Evolutionary conservation across 2,888 invertebrate genomes (phyloP).

Genomic region (Drosophila phalerata): DNA sequence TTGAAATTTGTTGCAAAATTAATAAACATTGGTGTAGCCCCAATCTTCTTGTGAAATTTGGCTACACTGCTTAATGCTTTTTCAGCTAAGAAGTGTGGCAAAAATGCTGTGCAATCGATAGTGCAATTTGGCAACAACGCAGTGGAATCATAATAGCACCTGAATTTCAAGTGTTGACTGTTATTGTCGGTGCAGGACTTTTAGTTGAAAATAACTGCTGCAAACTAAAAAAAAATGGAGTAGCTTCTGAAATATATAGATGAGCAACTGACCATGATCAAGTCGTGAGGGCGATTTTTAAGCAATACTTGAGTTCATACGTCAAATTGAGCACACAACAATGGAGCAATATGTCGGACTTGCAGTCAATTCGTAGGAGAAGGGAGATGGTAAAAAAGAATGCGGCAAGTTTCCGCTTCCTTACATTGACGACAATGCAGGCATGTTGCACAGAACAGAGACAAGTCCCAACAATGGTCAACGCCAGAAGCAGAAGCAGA

Average conservation of each 20-base stretch:
- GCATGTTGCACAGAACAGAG: constrained; percentile 42
- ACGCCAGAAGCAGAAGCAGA: constrained; percentile 35
- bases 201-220: neutral
- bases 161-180: constrained; percentile 3
- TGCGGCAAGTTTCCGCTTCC: constrained; percentile 59
- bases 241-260: neutral
- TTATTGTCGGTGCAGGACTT: neutral
- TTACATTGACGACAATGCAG: constrained; percentile 36
- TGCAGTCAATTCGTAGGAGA: constrained; percentile 23
- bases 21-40: no score
- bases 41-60: no score
- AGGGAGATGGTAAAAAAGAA: constrained; percentile 7
- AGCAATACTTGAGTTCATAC: constrained; percentile 33
- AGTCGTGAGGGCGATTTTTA: constrained; percentile 36
- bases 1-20: no score
- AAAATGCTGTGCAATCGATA: constrained; percentile 22
- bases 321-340: constrained; percentile 51
- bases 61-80: neutral
- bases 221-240: neutral
- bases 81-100: constrained; percentile 26
- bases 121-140: constrained; percentile 11
- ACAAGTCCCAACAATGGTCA: constrained; percentile 39
- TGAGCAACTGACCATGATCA: constrained; percentile 31
- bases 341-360: constrained; percentile 49
- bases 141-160: constrained; percentile 3